phyloP scores from a whole-genome alignment of 2,888 invertebrate species.

The Rutpela maculata region DNA sequence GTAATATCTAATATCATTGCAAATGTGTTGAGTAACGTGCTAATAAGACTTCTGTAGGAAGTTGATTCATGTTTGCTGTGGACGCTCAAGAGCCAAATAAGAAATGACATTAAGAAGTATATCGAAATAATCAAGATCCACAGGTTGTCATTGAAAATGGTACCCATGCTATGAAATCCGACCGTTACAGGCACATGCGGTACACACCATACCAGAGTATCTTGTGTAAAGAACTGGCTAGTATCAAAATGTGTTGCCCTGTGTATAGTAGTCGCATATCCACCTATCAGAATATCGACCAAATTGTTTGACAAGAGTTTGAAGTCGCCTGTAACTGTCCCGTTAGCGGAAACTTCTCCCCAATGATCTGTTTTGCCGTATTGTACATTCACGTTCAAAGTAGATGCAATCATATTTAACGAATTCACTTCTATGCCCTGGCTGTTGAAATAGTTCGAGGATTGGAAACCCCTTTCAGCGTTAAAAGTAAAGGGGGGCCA shows the following conservation, averaged over 20 bases:
- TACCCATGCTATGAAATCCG: neutral
- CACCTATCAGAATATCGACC: constrained; percentile 6
- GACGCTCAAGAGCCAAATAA: neutral
- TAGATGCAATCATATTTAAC: constrained; percentile 48
- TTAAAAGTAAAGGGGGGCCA: constrained; percentile 66
- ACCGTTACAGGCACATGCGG: neutral
- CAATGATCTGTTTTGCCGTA: constrained; percentile 23
- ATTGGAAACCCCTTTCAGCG: constrained; percentile 16
- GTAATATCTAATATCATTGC: neutral
- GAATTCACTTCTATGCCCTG: constrained; percentile 51
- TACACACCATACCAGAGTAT: neutral
- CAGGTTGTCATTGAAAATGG: neutral
- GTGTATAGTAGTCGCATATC: neutral
- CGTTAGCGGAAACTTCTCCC: neutral
- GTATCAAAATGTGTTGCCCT: neutral
- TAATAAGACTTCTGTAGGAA: neutral
- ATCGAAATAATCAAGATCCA: neutral
- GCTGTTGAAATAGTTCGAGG: constrained; percentile 29
- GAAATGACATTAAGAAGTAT: neutral
- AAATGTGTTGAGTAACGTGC: neutral
- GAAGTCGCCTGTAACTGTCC: neutral
- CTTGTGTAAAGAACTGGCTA: neutral
- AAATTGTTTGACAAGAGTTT: neutral
- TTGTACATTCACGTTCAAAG: constrained; percentile 46
- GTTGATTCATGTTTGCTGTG: neutral